Evolutionary conservation across 2,113 vertebrate species (phyloP), one percentile per base, ranked within the genome.

Genomic region (Sphaerodactylus townsendi): DNA sequence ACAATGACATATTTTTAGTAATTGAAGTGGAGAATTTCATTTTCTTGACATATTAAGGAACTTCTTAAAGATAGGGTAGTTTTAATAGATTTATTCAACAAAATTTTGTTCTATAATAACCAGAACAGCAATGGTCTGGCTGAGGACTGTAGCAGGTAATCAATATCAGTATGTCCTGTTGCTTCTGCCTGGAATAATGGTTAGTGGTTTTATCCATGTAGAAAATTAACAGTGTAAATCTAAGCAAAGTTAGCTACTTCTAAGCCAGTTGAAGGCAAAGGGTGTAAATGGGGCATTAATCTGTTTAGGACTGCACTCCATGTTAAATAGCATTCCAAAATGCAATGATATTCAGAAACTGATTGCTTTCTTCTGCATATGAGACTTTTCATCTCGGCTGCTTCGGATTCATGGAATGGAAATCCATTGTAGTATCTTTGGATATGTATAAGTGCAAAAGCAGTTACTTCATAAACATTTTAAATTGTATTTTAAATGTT

Each of bases 1-100:
- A 46, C 88, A 44, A 71, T 72, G 59, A 77, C 30, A n/a, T 46
- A 11, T 25, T n/a, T 76, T 92, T 89, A 74, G 74, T 79, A 72
- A 75, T n/a, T 77, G 64, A 85, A 84, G 72, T 6, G 35, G 53
- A 62, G 10, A 50, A 65, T n/a, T 65, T 30, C 7, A n/a, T 65
- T 65, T 11, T 65, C 64, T 65, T 28, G 30, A 2, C 64, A n/a
- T 65, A 65, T 21, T 23, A 21, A 62, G 59, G 25, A 62, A 23
- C 21, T 23, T 62, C 17, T 62, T 62, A 23, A n/a, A 65, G 64
- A 65, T 10, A 65, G 64, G 30, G 25, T 30, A 65, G 30, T n/a
- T 65, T 13, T 11, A 65, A 65, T n/a, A 10, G 30, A 65, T 30
- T 65, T n/a, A 65, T 65, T 30, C 62, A 65, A 30, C 28, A n/a